Evolutionary conservation across 2,113 vertebrate species (phyloP).

Genomic region (Zosterops hypoxanthus): DNA sequence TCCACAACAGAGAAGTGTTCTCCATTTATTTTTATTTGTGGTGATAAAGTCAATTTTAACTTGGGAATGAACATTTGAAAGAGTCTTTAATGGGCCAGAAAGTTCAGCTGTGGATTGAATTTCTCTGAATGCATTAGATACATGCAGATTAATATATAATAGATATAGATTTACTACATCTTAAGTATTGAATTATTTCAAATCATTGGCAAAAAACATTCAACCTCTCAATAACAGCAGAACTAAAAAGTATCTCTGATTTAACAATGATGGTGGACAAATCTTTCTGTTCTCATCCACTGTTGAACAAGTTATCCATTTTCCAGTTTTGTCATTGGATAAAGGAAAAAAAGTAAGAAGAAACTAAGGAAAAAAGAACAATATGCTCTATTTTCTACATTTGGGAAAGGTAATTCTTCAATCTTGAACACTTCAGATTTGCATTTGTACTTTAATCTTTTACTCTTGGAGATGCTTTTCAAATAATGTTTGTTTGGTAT

Average conservation of each 20-base stretch:
- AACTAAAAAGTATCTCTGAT: not conserved
- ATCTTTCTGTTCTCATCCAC: not conserved
- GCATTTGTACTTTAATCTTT: not conserved
- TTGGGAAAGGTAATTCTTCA: not conserved
- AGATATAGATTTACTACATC: not conserved
- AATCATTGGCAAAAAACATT: not conserved
- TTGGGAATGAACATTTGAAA: not conserved
- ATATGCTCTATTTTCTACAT: not conserved
- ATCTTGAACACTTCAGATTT: not conserved
- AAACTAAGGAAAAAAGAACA: not conserved
- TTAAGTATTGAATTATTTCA: not conserved
- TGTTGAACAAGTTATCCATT: not conserved
- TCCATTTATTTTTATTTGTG: not conserved
- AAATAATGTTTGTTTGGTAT: not conserved
- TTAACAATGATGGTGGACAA: not conserved
- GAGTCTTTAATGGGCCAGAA: not conserved
- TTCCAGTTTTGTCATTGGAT: not conserved
- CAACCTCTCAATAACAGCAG: not conserved
- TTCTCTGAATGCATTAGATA: not conserved
- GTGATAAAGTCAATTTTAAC: not conserved
- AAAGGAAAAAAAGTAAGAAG: not conserved
- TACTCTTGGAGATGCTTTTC: not conserved
- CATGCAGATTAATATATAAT: not conserved
- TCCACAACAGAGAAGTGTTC: not conserved
- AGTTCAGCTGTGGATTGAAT: not conserved